phyloP scores from a whole-genome alignment of 1,140 invertebrate genomes.

The Wasmannia auropunctata region DNA sequence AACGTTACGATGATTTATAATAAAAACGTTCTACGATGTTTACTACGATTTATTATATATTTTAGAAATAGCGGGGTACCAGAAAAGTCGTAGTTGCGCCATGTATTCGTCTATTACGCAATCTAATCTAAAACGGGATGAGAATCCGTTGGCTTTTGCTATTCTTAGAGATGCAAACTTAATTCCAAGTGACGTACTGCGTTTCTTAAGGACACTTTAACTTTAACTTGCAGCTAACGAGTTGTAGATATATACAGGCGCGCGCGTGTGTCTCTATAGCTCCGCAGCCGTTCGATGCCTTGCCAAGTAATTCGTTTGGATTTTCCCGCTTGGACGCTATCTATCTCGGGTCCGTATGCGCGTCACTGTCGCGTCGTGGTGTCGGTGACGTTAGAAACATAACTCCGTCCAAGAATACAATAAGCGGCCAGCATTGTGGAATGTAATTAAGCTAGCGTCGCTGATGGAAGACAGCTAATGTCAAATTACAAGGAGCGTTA shows the following conservation, averaged over 20 bases:
- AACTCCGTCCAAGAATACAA: conserved; percentile 77
- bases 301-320: conserved; percentile 25
- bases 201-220: conserved; percentile 31
- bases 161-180: conserved; percentile 27
- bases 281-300: not conserved
- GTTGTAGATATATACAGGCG: not conserved
- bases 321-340: not conserved
- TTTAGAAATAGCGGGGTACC: not conserved
- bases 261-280: not conserved
- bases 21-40: not conserved
- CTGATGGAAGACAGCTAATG: conserved; percentile 80
- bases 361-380: conserved; percentile 46
- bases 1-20: no score
- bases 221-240: conserved; percentile 20
- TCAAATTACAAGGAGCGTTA: conserved; percentile 82
- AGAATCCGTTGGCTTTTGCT: not conserved
- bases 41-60: not conserved
- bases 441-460: conserved; percentile 84
- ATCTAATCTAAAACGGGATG: conserved; percentile 9
- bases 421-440: conserved; percentile 79
- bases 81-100: not conserved
- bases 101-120: not conserved
- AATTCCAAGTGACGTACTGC: not conserved
- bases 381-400: conserved; percentile 62
- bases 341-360: conserved; percentile 1